Percentiles rank a stretch among this genome's conserved stretches.
Evolutionary conservation across 2,797 vertebrate species (phyloP).

Genomic region (Sebastes minor): DNA sequence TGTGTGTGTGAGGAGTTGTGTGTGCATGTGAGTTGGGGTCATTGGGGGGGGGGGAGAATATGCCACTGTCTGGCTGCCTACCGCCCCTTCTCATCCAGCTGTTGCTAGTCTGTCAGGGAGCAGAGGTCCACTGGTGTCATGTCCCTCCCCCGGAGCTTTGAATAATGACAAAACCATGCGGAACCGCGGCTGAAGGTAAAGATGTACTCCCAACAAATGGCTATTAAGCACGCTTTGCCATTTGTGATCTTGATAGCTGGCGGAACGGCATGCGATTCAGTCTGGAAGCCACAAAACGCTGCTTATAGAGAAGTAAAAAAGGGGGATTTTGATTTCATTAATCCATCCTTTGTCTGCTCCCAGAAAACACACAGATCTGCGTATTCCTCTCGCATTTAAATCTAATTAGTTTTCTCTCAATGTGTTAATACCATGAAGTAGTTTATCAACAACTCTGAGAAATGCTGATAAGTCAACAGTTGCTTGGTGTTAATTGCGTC

Average conservation of each 20-base stretch:
- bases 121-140: constrained; percentile 69
- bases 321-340: constrained; percentile 32
- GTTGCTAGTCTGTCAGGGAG: constrained; percentile 81
- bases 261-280: constrained; percentile 20
- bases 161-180: constrained; percentile 74
- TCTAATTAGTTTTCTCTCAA: constrained; percentile 56
- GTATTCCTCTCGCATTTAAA: constrained; percentile 60
- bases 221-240: constrained; percentile 28
- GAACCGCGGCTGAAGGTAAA: constrained; percentile 53
- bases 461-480: constrained; percentile 57
- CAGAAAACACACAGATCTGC: constrained; percentile 27
- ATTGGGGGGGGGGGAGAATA: neutral
- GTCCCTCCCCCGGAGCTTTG: constrained; percentile 49
- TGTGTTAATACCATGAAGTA: constrained; percentile 51
- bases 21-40: constrained; percentile 9
- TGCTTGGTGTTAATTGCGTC: constrained; percentile 49
- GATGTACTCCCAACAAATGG: constrained; percentile 55
- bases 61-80: constrained; percentile 62
- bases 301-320: neutral
- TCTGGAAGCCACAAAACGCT: constrained; percentile 7
- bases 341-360: constrained; percentile 22
- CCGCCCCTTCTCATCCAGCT: constrained; percentile 79
- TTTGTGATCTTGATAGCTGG: constrained; percentile 36
- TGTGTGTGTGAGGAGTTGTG: constrained; percentile 16
- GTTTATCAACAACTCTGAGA: constrained; percentile 58